Evolutionary conservation across 2,113 vertebrate genomes (phyloP).

Genomic region (Pagrus major): DNA sequence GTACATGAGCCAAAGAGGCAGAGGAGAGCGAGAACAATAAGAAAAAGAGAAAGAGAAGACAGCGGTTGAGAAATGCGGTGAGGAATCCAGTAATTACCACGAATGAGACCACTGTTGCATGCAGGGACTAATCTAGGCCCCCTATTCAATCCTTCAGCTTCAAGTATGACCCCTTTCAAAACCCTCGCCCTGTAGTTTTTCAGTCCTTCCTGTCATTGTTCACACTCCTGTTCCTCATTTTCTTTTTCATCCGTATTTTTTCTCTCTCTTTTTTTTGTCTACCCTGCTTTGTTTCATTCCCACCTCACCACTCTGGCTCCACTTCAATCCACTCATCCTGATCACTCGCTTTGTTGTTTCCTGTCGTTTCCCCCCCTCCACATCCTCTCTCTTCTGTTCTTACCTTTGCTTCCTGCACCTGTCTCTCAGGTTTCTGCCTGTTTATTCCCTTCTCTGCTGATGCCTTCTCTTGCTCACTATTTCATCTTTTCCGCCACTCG

Average conservation of each 20-base stretch:
- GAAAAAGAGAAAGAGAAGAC: slow-evolving; percentile 6
- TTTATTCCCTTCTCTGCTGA: slow-evolving; percentile 19
- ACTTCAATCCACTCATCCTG: slow-evolving; percentile 55
- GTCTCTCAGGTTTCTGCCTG: slow-evolving; percentile 36
- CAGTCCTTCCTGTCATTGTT: neutral
- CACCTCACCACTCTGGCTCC: slow-evolving; percentile 40
- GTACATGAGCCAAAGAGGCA: slow-evolving; percentile 34
- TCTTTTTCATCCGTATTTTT: slow-evolving; percentile 26
- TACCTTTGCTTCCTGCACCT: slow-evolving; percentile 29
- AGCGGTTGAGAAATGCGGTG: slow-evolving; percentile 18
- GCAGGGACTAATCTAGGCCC: slow-evolving; percentile 40
- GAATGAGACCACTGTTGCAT: slow-evolving; percentile 58
- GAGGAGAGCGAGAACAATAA: slow-evolving; percentile 4
- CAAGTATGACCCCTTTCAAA: slow-evolving; percentile 22
- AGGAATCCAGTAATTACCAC: slow-evolving; percentile 58
- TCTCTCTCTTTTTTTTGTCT: slow-evolving; percentile 25
- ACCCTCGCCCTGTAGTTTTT: neutral
- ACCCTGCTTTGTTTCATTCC: slow-evolving; percentile 41
- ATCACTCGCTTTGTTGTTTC: slow-evolving; percentile 49
- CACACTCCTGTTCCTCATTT: slow-evolving; percentile 6
- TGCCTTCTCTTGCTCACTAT: slow-evolving; percentile 26
- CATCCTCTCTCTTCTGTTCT: slow-evolving; percentile 37
- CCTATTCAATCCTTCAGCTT: slow-evolving; percentile 20
- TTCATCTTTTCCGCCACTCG: slow-evolving; percentile 16
- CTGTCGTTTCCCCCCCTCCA: slow-evolving; percentile 30